Evolutionary conservation across 30 jellyfish, hydroid and myxozoan species (phyloP), one percentile per base, ranked within the genome.

Genomic region (Aurelia sp.): DNA sequence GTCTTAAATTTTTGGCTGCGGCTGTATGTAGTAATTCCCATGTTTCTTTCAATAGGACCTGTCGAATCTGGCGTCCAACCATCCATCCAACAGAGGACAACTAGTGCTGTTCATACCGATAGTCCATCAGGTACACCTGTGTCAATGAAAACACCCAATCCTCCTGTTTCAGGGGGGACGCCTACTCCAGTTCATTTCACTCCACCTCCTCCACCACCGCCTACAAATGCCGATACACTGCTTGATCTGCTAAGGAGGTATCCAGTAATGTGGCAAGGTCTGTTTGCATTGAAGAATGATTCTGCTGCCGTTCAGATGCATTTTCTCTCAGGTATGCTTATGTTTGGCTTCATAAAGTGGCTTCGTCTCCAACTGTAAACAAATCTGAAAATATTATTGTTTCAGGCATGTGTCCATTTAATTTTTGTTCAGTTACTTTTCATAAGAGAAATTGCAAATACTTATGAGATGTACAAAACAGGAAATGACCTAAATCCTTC

Each of bases 271-370:
- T 95, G 99, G 99, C 99, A 95, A 73, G 99, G 99, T 13, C 63
- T 95, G 76, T 83, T 95, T 66, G 99, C 98, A 27, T 75, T 95
- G 77, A 95, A 95, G 87, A 88, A 95, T 57, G 97, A 95, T 72
- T 80, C 99, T n/a, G 99, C 99, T 55, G 99, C 99, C 5, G 97
- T 95, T 18, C 99, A 95, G 74, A 95, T 95, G 99, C 99, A 95
- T 80, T 90, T 76, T 67, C 72, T 95, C 24, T 95, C 99, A 89
- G 99, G 99, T 95, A 74, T 59, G 10, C 33, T 13, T n/a, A 59
- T 18, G 13, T 76, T 79, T 64, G 2, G 55, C 55, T 4, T 8
- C 55, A 4, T 44, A 44, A 1, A 2, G 55, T 1, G 55, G 15
- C 55, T 5, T 13, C 8, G 2, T 7, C 55, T 12, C 55, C 13